Percentiles rank a stretch among this genome's conserved stretches.
phyloP scores from a whole-genome alignment of 2,888 invertebrate genomes.

The Apotomis turbidana region DNA sequence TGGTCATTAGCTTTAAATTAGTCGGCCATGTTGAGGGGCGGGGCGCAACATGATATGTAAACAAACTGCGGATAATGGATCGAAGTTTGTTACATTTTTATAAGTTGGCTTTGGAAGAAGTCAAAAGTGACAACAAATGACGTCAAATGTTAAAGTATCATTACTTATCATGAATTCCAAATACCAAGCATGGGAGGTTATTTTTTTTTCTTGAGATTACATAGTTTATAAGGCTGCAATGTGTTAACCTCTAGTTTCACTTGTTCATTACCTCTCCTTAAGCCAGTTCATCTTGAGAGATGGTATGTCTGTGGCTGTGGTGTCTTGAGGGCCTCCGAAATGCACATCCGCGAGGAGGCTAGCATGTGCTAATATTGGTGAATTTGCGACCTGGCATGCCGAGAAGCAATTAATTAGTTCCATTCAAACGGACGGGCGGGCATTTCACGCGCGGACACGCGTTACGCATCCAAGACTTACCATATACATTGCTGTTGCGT shows the following conservation, averaged over 20 bases:
- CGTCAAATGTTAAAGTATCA: too few species aligned
- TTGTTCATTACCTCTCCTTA: too few species aligned
- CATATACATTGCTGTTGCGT: slow-evolving; percentile 39
- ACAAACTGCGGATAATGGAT: slow-evolving; percentile 12
- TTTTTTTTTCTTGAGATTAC: too few species aligned
- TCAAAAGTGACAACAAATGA: background rate
- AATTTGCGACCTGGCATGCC: slow-evolving; percentile 49
- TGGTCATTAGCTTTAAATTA: slow-evolving; percentile 24
- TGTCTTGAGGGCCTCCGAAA: too few species aligned
- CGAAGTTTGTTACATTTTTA: background rate
- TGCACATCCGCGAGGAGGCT: background rate
- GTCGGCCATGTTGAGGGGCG: slow-evolving; percentile 25
- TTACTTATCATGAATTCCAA: too few species aligned
- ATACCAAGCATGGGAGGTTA: too few species aligned
- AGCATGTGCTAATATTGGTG: slow-evolving; percentile 3
- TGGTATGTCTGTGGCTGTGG: too few species aligned
- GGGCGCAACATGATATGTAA: slow-evolving; percentile 10
- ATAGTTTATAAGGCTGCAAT: too few species aligned
- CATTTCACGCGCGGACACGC: slow-evolving; percentile 61
- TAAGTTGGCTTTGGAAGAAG: background rate
- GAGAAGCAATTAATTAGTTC: slow-evolving; percentile 54
- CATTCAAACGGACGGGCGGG: slow-evolving; percentile 44
- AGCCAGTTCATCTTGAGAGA: too few species aligned
- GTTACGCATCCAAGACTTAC: slow-evolving; percentile 47
- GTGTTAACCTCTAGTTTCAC: too few species aligned